Conservation (phyloP, 2,113 vertebrate genomes). For the Toxostoma redivivum region DNA sequence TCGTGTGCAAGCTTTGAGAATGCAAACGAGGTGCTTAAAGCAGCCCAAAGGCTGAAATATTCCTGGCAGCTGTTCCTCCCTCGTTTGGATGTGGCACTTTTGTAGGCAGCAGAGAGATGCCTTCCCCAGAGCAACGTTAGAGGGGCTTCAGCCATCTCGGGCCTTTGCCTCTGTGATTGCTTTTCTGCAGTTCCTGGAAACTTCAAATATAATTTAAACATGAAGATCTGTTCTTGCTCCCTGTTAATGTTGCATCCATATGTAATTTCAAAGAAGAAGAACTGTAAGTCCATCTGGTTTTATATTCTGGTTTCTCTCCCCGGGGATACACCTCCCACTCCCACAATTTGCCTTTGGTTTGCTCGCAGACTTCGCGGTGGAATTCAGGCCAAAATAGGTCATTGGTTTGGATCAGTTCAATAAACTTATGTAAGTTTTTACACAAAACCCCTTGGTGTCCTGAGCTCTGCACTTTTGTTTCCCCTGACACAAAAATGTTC, state of each 20-base stretch:
- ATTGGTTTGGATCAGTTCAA: slow-evolving; percentile 44
- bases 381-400: slow-evolving; percentile 31
- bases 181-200: slow-evolving; percentile 66
- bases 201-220: slow-evolving; percentile 64
- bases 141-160: slow-evolving; percentile 31
- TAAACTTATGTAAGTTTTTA: slow-evolving; percentile 54
- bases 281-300: slow-evolving; percentile 47
- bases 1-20: background rate
- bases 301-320: slow-evolving; percentile 54
- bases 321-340: background rate
- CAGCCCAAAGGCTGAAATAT: slow-evolving; percentile 47
- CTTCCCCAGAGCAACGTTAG: slow-evolving; percentile 24
- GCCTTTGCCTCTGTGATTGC: slow-evolving; percentile 58
- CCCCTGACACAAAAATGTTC: background rate
- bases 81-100: background rate
- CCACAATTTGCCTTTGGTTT: slow-evolving; percentile 7
- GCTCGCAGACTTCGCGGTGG: slow-evolving; percentile 9
- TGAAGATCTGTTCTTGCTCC: slow-evolving; percentile 70
- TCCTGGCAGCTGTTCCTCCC: slow-evolving; percentile 49
- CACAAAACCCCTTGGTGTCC: background rate
- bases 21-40: slow-evolving; percentile 41
- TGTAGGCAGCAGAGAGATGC: slow-evolving; percentile 31
- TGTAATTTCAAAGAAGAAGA: slow-evolving; percentile 66
- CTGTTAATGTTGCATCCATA: slow-evolving; percentile 60
- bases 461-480: background rate